Evolutionary conservation across 2,888 invertebrate genomes (phyloP).

Genomic region (Melanchra persicariae): DNA sequence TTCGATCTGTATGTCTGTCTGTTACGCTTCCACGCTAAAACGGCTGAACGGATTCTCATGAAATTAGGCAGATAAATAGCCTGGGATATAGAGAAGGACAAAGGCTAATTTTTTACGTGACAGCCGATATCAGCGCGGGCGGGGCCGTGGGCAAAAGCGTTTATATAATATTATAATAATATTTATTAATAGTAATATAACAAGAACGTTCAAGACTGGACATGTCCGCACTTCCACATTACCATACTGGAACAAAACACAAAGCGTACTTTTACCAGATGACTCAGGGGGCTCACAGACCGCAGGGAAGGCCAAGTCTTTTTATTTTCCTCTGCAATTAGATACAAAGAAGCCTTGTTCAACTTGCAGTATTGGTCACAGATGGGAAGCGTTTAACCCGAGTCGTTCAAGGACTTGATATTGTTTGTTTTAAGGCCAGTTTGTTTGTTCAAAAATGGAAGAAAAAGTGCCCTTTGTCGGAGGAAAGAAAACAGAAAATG

Average conservation of each 20-base stretch:
- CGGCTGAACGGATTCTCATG: no score
- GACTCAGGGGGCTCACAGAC: constrained; percentile 43
- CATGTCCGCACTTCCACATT: constrained; percentile 27
- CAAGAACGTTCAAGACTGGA: constrained; percentile 24
- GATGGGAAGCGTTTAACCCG: constrained; percentile 55
- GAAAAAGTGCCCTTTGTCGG: constrained; percentile 4
- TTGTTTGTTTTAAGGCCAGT: constrained; percentile 38
- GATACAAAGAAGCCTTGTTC: constrained; percentile 76
- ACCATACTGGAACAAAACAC: constrained; percentile 16
- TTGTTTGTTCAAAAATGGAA: constrained; percentile 20
- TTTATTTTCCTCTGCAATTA: constrained; percentile 72
- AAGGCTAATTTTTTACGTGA: no score
- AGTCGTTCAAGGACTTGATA: constrained; percentile 48
- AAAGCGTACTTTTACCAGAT: constrained; percentile 27
- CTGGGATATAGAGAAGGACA: no score
- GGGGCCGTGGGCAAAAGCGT: no score
- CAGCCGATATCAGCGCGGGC: no score
- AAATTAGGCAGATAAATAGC: no score
- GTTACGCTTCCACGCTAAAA: no score
- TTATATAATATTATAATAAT: no score
- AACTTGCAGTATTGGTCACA: constrained; percentile 62
- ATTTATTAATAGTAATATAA: no score
- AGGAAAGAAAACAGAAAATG: constrained; percentile 16
- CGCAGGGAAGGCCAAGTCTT: constrained; percentile 43
- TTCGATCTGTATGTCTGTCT: no score